phyloP scores from a whole-genome alignment of 2,797 vertebrate species.

The Acrossocheilus fasciatus region DNA sequence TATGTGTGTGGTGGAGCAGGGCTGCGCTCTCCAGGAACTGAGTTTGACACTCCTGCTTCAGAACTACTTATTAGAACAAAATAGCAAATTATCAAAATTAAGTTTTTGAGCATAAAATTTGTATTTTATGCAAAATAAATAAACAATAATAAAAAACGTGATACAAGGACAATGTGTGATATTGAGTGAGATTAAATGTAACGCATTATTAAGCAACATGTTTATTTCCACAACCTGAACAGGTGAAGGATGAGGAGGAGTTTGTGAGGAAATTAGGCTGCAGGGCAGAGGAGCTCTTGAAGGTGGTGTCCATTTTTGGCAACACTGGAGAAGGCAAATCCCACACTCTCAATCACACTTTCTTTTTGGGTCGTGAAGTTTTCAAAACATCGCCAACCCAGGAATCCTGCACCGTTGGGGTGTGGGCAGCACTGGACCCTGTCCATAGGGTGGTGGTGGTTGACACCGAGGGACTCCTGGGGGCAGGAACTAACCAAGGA shows the following conservation, averaged over 20 bases:
- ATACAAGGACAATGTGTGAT: not conserved
- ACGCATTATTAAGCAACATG: not conserved
- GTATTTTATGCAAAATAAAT: not conserved
- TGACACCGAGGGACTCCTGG: constrained; percentile 96
- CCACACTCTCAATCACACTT: constrained; percentile 98
- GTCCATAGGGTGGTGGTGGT: constrained; percentile 92
- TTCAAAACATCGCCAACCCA: constrained; percentile 97
- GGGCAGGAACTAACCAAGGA: constrained; percentile 93
- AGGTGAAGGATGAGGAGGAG: constrained; percentile 92
- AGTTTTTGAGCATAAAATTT: not conserved
- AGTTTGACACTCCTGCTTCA: too few relatives aligned
- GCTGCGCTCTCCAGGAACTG: too few relatives aligned
- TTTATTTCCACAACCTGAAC: constrained; percentile 35
- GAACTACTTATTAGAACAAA: not conserved
- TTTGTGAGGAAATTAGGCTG: constrained; percentile 91
- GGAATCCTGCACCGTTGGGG: constrained; percentile 97
- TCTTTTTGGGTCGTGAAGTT: constrained; percentile 96
- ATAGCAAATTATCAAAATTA: not conserved
- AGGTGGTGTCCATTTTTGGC: constrained; percentile 98
- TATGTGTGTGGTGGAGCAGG: too few relatives aligned
- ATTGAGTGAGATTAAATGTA: not conserved
- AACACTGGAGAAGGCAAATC: constrained; percentile 99
- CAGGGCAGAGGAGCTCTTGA: constrained; percentile 91
- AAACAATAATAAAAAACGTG: not conserved
- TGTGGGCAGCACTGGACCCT: constrained; percentile 97